Evolutionary conservation across 2,797 vertebrate species (phyloP), one percentile per base, ranked within the genome.

Genomic region (Mallotus villosus): DNA sequence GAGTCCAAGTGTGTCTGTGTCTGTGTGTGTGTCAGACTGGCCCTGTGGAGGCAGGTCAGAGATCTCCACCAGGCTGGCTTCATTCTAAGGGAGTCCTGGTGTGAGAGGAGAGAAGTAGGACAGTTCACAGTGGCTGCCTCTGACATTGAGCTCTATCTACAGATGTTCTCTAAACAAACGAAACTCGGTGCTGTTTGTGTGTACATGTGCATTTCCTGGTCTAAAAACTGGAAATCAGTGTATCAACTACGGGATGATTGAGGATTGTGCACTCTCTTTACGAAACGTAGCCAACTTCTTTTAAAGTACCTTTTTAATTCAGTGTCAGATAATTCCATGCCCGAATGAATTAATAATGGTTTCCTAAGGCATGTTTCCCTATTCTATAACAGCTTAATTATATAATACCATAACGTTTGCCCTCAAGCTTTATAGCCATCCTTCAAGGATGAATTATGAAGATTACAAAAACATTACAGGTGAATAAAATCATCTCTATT

Each of bases 81-180:
- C 22, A 24, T 25, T 51, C 9, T 22, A 49, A 46, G 16, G 16
- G 64, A 51, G 64, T 6, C 37, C 8, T 37, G 17, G n/a, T 9
- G 53, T 68, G 61, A 75, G 61, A 72, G 78, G 60, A 59, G 67
- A 78, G 17, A 79, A 75, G 62, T 37, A 57, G 69, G 72, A 58
- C 58, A 53, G 59, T 53, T 78, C 72, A 70, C 72, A 24, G 58
- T 58, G 41, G 78, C 59, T 6, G 53, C 66, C 74, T 12, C 2
- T 59, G 49, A 29, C 68, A 41, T 16, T 66, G 57, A 66, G 46
- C 53, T 32, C 24, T 22, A 63, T 61, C 70, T 74, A 60, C 63
- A 73, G 66, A 27, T 71, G 32, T 53, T 58, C 46, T 67, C 57
- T 17, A 60, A 57, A 68, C 55, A 63, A 34, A 63, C 62, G 19